Evolutionary conservation across 2,113 vertebrate genomes (phyloP).

Genomic region (Gadus chalcogrammus): DNA sequence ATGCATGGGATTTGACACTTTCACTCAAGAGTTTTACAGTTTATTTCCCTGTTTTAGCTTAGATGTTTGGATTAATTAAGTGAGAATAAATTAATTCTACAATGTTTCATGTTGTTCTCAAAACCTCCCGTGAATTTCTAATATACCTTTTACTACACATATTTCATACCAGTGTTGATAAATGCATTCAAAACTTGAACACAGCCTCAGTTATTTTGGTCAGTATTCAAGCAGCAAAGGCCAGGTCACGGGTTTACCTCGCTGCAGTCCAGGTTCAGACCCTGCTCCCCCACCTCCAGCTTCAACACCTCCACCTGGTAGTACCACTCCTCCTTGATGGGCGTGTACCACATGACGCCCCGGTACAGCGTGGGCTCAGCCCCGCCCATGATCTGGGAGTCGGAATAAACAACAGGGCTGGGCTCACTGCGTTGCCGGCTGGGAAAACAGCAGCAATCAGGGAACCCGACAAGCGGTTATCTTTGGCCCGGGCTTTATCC

Average conservation of each 20-base stretch:
- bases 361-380: slow-evolving; percentile 82
- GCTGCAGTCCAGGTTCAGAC: slow-evolving; percentile 88
- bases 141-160: no score
- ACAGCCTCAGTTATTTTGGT: not conserved
- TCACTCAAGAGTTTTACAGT: not conserved
- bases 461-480: not conserved
- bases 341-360: slow-evolving; percentile 93
- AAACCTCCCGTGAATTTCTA: no score
- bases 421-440: not conserved
- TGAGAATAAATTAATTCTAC: no score
- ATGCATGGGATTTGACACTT: no score
- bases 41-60: not conserved
- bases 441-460: slow-evolving; percentile 4
- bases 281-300: slow-evolving; percentile 87
- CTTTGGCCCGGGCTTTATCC: slow-evolving; percentile 9
- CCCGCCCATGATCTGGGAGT: slow-evolving; percentile 86
- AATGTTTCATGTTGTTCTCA: no score
- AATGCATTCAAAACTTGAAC: no score
- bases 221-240: not conserved
- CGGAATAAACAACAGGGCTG: not conserved
- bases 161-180: no score
- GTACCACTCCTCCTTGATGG: slow-evolving; percentile 92
- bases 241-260: slow-evolving; percentile 76
- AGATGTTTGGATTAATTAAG: no score
- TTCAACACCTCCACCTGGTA: slow-evolving; percentile 96